Evolutionary conservation across 2,113 vertebrate genomes (phyloP).

Genomic region (Eclectus roratus): DNA sequence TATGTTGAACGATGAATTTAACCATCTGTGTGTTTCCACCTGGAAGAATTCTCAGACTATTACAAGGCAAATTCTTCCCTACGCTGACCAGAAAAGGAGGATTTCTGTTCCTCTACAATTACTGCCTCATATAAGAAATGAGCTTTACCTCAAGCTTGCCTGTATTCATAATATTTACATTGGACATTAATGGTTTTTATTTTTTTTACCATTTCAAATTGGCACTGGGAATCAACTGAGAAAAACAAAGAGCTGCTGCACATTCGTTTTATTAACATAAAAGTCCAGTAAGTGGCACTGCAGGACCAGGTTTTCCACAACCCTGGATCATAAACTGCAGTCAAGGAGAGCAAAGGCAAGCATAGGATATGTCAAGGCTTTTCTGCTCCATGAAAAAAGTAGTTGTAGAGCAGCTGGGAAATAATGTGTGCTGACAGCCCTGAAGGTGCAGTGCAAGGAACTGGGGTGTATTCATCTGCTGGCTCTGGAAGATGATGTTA

Average conservation of each 20-base stretch:
- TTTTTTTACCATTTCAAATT: not conserved
- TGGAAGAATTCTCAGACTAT: not conserved
- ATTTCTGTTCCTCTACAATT: not conserved
- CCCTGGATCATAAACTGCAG: not conserved
- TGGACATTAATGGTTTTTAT: not conserved
- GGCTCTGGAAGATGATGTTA: not conserved
- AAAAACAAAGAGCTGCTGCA: not conserved
- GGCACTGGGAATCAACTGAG: not conserved
- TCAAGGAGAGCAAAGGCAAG: not conserved
- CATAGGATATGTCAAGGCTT: not conserved
- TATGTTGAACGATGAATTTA: not conserved
- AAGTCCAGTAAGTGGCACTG: constrained; percentile 61
- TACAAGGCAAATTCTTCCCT: not conserved
- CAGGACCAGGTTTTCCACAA: constrained; percentile 16
- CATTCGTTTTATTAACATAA: not conserved
- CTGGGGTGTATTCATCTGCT: not conserved
- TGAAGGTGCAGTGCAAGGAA: not conserved
- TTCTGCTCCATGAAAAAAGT: not conserved
- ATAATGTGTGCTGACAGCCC: not conserved
- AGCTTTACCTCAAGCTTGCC: not conserved
- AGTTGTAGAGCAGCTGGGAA: not conserved
- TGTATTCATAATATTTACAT: not conserved
- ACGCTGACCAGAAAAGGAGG: not conserved
- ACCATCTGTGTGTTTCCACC: not conserved
- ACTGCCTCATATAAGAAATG: not conserved